Conservation (phyloP, 1,140 invertebrate species). For the Nilaparvata lugens region DNA sequence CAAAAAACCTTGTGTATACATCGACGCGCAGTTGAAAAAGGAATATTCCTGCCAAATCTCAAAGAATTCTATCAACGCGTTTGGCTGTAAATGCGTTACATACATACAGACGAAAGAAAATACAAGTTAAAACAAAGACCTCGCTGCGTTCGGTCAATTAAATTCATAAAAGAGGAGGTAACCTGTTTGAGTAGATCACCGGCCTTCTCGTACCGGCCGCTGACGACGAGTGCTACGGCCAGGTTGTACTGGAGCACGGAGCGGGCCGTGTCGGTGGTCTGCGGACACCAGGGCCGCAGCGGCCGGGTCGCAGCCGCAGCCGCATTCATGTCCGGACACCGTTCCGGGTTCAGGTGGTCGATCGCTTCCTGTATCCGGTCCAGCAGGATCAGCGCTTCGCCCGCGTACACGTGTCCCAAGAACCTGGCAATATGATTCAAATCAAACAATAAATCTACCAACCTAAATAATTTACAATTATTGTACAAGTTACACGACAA, state of each 20-base stretch:
- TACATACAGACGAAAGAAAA: no score
- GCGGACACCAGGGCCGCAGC: slow-evolving; percentile 54
- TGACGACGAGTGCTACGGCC: slow-evolving; percentile 62
- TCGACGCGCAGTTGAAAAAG: no score
- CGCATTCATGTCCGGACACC: slow-evolving; percentile 50
- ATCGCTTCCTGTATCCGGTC: slow-evolving; percentile 77
- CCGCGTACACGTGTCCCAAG: slow-evolving; percentile 78
- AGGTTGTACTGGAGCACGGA: slow-evolving; percentile 70
- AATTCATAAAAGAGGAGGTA: no score
- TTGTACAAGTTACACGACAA: no score
- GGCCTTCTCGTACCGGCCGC: slow-evolving; percentile 68
- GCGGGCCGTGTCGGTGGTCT: slow-evolving; percentile 50
- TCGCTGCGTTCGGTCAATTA: no score
- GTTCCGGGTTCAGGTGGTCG: slow-evolving; percentile 71
- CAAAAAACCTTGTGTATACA: no score
- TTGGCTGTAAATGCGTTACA: no score
- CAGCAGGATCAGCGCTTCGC: slow-evolving; percentile 76
- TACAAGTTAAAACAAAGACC: no score
- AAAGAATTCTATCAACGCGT: no score
- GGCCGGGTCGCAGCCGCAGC: slow-evolving; percentile 17
- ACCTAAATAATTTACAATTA: no score
- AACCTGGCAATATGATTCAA: slow-evolving; percentile 46
- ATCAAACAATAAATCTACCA: no score
- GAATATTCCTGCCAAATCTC: no score
- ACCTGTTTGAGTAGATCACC: slow-evolving; percentile 52